Base-by-base conservation (phyloP, 1,140 invertebrate genomes). In the Plectus sambesii region DNA sequence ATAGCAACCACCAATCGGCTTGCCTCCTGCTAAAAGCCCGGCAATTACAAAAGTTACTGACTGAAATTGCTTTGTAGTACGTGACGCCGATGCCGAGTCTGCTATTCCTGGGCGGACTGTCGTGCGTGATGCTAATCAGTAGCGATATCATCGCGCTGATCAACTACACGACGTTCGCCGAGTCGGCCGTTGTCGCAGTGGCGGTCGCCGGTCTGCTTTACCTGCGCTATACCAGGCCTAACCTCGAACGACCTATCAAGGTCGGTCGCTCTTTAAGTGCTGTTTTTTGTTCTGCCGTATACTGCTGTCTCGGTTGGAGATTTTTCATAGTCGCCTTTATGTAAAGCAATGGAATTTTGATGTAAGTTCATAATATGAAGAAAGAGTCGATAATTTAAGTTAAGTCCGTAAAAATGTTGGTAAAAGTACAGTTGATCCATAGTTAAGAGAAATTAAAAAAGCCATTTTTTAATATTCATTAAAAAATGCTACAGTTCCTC, bases 121-220 rank as follows among this genome's bases (percentile, higher is more conserved):
- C 87, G 4, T 70, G 93, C 42, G 62, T 84, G 20, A 88, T 90
- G 80, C 72, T 94, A 49, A 79, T 81, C 46, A 82, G 82, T 20
- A 81, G 80, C 61, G 82, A 93, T 69, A 81, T 90, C n/a, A 87
- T 87, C 70, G 77, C 79, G 2, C 77, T 96, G 15, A 92, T 96
- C 52, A 87, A 89, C 68, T 94, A 89, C 70, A 82, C 88, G 20
- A 85, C 83, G 41, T 90, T 90, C 65, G 85, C 90, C 38, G 88
- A 94, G 72, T 81, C 85, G 8, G 72, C 88, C n/a, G 93, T 94
- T 66, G 89, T 84, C n/a, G 77, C 84, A 9, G 73, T 84, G 22
- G 88, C 87, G 9, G 81, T 96, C 1, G 76, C 79, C 12, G 87
- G 86, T 20, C 73, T 96, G 23, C 69, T 96, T 3, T 89, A 83